Conservation (phyloP, 2,888 invertebrate species). For the Sussaba pulchella region DNA sequence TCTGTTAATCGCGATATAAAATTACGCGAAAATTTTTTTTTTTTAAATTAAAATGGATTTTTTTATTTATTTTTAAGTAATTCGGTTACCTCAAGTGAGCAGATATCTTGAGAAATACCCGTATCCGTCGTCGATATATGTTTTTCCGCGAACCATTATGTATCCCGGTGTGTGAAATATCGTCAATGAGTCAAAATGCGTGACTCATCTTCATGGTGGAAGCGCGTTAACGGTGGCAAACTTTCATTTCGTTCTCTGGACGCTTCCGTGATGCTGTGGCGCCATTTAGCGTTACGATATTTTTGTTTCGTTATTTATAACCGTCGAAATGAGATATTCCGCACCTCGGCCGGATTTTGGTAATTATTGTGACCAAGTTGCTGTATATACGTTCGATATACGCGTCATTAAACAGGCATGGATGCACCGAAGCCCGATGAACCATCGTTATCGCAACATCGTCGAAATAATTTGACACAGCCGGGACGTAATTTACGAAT, state of each 20-base stretch:
- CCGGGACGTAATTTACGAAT: no score
- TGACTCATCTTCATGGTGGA: conserved; percentile 59
- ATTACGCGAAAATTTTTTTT: no score
- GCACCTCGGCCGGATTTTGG: neutral
- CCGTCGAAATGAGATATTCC: conserved; percentile 18
- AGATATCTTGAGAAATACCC: neutral
- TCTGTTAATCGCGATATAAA: no score
- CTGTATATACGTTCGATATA: no score
- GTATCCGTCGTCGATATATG: neutral
- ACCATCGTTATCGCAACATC: no score
- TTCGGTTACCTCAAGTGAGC: no score
- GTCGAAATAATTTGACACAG: no score
- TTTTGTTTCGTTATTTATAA: conserved; percentile 49
- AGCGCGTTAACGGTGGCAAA: conserved; percentile 44
- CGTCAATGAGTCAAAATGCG: conserved; percentile 36
- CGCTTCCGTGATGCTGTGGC: conserved; percentile 56
- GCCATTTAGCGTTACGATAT: conserved; percentile 32
- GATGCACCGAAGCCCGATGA: no score
- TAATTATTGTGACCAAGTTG: conserved; percentile 22
- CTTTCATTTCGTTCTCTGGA: conserved; percentile 58
- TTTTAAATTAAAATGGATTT: no score
- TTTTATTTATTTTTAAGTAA: no score
- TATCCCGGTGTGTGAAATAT: no score
- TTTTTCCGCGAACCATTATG: neutral
- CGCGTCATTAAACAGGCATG: no score